phyloP scores from a whole-genome alignment of 2,797 vertebrate species.

The Molossus alvarezi region DNA sequence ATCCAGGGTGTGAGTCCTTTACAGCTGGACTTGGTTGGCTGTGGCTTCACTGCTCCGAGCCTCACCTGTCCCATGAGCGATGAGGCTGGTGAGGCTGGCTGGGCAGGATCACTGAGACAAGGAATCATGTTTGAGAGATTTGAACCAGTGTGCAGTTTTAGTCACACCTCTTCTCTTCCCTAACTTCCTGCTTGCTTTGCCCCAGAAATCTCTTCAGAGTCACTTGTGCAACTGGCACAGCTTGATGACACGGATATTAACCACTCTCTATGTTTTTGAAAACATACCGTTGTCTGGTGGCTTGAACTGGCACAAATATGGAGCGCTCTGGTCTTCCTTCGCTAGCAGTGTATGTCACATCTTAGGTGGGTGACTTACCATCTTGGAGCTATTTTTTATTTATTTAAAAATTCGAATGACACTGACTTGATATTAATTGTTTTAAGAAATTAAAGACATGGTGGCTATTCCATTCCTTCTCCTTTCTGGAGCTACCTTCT shows the following conservation, averaged over 20 bases:
- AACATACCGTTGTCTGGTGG: too few relatives aligned
- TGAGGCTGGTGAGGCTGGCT: not conserved
- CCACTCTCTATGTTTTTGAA: not conserved
- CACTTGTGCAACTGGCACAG: fast-evolving
- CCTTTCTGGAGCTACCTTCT: not conserved
- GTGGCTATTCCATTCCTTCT: fast-evolving
- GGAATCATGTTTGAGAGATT: too few relatives aligned
- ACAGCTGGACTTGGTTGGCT: too few relatives aligned
- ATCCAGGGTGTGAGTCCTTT: fast-evolving
- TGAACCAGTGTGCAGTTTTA: fast-evolving
- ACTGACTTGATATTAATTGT: fast-evolving
- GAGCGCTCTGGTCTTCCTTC: fast-evolving
- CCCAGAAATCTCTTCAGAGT: too few relatives aligned
- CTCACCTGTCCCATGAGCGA: not conserved
- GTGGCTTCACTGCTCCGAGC: not conserved
- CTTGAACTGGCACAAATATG: fast-evolving
- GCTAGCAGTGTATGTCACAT: fast-evolving
- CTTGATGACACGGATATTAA: fast-evolving
- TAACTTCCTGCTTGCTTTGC: fast-evolving
- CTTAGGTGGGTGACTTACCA: not conserved
- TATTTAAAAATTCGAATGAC: not conserved
- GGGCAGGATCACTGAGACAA: not conserved
- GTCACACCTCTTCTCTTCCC: not conserved
- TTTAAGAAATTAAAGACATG: fast-evolving
- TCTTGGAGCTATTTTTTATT: not conserved